phyloP scores from a whole-genome alignment of 1,140 invertebrate genomes.

The Belonocnema kinseyi region DNA sequence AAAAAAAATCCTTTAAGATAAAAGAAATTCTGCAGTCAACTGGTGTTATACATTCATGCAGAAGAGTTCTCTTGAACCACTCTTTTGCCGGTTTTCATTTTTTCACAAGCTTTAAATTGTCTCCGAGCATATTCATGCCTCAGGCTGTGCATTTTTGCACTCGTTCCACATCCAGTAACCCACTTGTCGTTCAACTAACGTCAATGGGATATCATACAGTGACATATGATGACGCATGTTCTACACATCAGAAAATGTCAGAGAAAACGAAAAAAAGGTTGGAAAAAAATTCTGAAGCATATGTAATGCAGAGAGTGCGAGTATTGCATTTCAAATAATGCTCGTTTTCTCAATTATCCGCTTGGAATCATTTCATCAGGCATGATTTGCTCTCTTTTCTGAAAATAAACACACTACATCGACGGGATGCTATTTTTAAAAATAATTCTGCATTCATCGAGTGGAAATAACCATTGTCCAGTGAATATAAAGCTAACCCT shows the following conservation, averaged over 20 bases:
- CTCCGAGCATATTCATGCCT: not conserved
- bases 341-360: not conserved
- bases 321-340: not conserved
- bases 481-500: too few species aligned
- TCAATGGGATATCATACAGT: not conserved
- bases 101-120: too few species aligned
- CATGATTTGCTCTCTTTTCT: too few species aligned
- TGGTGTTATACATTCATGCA: too few species aligned
- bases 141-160: not conserved
- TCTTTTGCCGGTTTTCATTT: too few species aligned
- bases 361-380: not conserved
- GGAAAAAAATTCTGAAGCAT: not conserved
- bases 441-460: too few species aligned
- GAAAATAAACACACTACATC: too few species aligned
- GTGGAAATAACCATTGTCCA: too few species aligned
- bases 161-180: conserved; percentile 2
- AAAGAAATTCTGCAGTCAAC: too few species aligned
- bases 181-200: not conserved
- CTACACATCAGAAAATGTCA: not conserved
- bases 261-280: not conserved
- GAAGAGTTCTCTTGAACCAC: too few species aligned
- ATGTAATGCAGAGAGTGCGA: not conserved
- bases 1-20: not conserved
- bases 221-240: conserved; percentile 2
- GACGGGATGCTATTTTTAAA: too few species aligned